Percentiles rank a stretch among this genome's conserved stretches.
These are phyloP conservation scores for Balaeniceps rex DNA, from an alignment of 2,113 vertebrate genomes.

Conservation along the genomic window DNA sequence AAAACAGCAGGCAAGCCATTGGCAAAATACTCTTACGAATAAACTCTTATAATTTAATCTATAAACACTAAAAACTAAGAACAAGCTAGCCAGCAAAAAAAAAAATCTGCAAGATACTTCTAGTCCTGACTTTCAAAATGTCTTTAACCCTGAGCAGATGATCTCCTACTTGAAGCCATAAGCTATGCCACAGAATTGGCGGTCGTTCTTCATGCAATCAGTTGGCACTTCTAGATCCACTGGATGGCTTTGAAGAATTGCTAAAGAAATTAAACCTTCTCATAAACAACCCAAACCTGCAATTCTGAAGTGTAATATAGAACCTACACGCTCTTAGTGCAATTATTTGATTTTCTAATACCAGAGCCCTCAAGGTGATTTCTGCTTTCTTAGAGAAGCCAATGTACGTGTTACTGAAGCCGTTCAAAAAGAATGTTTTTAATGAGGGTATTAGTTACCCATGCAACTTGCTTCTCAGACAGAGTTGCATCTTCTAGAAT, in stretches of 20 bases:
- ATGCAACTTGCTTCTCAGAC: not conserved
- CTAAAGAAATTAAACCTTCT: not conserved
- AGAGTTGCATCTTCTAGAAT: not conserved
- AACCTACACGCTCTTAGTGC: not conserved
- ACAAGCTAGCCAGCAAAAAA: not conserved
- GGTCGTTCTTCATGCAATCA: not conserved
- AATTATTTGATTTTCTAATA: not conserved
- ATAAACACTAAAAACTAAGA: not conserved
- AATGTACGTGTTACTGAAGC: not conserved
- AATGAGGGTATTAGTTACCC: not conserved
- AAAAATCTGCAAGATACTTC: not conserved
- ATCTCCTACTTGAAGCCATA: not conserved
- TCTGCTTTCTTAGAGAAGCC: not conserved
- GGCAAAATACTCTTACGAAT: not conserved
- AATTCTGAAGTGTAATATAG: not conserved
- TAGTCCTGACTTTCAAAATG: not conserved
- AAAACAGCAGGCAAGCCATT: conserved; percentile 26
- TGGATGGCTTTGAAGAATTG: not conserved
- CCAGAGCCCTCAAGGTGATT: not conserved
- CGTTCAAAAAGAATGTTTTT: not conserved
- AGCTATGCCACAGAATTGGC: not conserved
- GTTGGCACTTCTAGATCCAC: not conserved
- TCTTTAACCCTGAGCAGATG: not conserved
- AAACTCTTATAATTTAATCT: not conserved
- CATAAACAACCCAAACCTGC: not conserved